Conservation (phyloP, 2,113 vertebrate species). For the Oxyura jamaicensis region DNA sequence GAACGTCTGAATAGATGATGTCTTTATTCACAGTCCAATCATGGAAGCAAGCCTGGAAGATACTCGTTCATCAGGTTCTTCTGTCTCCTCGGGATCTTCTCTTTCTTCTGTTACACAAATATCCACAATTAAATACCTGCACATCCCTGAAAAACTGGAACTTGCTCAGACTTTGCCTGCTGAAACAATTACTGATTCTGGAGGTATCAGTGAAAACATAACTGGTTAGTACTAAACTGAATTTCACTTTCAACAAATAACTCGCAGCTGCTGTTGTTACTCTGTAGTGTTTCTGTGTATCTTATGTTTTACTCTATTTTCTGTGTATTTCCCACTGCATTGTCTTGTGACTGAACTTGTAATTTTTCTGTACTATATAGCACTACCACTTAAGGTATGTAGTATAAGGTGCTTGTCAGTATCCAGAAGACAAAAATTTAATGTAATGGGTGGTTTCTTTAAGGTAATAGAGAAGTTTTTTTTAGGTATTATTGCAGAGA, state of each 20-base stretch:
- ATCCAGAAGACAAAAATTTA: not conserved
- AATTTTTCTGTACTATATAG: not conserved
- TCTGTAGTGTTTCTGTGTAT: not conserved
- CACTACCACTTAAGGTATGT: not conserved
- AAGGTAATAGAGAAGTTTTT: not conserved
- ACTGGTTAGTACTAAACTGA: constrained; percentile 10
- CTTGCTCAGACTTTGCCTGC: constrained; percentile 51
- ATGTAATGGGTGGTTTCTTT: not conserved
- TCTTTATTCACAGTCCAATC: constrained; percentile 77
- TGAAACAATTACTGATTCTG: constrained; percentile 19
- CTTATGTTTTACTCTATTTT: not conserved
- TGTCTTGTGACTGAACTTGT: not conserved
- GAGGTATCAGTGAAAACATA: not conserved
- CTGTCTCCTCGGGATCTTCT: constrained; percentile 78
- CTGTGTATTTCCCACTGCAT: not conserved
- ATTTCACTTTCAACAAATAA: not conserved
- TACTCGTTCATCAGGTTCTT: constrained; percentile 68
- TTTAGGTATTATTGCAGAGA: not conserved
- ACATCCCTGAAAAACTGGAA: constrained; percentile 76
- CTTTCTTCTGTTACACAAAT: constrained; percentile 69
- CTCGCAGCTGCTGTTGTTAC: not conserved
- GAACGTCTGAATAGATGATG: not conserved
- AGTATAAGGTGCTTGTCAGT: not conserved
- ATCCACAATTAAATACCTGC: constrained; percentile 74
- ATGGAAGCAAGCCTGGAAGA: constrained; percentile 84